phyloP scores from a whole-genome alignment of 2,797 vertebrate genomes.

The Sarcoramphus papa region DNA sequence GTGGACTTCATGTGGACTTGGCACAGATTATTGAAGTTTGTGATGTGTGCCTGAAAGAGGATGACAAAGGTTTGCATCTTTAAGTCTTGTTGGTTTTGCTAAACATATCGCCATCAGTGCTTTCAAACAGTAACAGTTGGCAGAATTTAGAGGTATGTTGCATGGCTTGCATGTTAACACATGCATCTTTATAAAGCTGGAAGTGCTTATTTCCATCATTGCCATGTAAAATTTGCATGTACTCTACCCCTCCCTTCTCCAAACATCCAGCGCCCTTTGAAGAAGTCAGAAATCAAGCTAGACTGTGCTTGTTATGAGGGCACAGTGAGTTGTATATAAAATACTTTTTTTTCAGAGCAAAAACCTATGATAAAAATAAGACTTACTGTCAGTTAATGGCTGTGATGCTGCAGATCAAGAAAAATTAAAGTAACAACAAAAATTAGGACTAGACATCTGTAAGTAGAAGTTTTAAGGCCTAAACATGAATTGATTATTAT shows the following conservation, averaged over 20 bases:
- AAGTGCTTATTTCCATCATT: neutral
- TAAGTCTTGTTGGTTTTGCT: neutral
- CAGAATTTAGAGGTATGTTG: neutral
- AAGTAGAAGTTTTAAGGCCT: neutral
- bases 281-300: neutral
- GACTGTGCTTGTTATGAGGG: neutral
- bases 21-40: conserved; percentile 95
- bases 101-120: rapidly evolving
- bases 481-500: neutral
- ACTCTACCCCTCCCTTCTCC: neutral
- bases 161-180: neutral
- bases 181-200: neutral
- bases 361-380: neutral
- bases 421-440: neutral
- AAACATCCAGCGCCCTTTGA: neutral
- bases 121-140: neutral
- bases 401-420: neutral
- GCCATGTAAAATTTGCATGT: neutral
- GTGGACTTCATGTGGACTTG: conserved; percentile 91
- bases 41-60: conserved; percentile 93
- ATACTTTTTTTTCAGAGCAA: too few species aligned
- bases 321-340: neutral
- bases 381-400: neutral
- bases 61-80: conserved; percentile 89
- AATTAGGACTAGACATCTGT: neutral